Evolutionary conservation across 2,888 invertebrate genomes (phyloP), one percentile per base, ranked within the genome.

Genomic region (Zaprionus bogoriensis): DNA sequence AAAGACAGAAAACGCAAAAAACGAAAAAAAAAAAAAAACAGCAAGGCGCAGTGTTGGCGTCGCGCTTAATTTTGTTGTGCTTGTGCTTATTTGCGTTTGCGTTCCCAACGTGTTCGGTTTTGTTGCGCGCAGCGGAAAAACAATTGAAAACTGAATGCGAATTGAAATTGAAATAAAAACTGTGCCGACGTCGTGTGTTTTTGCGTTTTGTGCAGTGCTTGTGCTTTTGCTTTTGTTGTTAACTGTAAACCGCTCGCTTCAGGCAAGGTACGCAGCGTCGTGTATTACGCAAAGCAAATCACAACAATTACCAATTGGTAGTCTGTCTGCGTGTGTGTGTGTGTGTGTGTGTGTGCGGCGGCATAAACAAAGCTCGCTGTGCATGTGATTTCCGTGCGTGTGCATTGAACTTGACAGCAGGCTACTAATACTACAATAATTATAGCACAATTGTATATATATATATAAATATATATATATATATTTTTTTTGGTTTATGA

Each of bases 41-140:
- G n/a, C n/a, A n/a, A 64, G 42, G 54, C 58, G 51, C 57, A 57
- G 47, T 54, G 41, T 53, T 65, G 41, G 72, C 75, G 72, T 73
- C 75, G 75, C 70, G 70, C 70, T 73, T 71, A 58, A n/a, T n/a
- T n/a, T n/a, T n/a, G n/a, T n/a, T n/a, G n/a, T n/a, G n/a, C n/a
- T 65, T 66, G 54, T 74, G 74, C 63, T 52, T 66, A 77, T 60
- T 83, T 79, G 70, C 57, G 50, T 63, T 74, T 74, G 67, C 47
- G 50, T 36, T 36, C 38, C 59, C 81, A 85, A 73, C 79, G 86
- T 78, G 79, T 64, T 70, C 67, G 75, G 78, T 63, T 60, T 54
- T 53, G 23, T 50, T 53, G 59, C 20, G 51, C 45, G 46, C 22
- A 46, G 30, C 54, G 27, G 39, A 36, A 38, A 45, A 58, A 52